These are phyloP conservation scores for Cheumatopsyche charites DNA, from an alignment of 1,140 invertebrate species.

Conservation along the genomic window DNA sequence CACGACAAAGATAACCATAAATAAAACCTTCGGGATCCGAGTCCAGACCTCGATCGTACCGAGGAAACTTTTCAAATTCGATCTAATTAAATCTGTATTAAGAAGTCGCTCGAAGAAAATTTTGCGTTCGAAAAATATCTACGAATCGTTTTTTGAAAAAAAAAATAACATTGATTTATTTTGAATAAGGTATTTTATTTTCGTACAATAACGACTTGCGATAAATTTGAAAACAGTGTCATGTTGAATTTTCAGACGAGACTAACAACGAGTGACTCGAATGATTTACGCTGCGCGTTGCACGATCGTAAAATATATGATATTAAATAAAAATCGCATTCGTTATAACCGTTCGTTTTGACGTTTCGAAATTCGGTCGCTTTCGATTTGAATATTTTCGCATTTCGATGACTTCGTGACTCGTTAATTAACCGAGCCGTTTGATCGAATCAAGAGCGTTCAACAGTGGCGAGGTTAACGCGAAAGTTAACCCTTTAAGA, in stretches of 20 bases:
- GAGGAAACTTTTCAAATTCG: too few relatives aligned
- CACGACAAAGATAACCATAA: constrained; percentile 40
- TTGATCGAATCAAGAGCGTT: not conserved
- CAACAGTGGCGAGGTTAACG: not conserved
- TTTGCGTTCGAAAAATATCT: too few relatives aligned
- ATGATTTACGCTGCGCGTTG: not conserved
- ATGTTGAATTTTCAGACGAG: constrained; percentile 12
- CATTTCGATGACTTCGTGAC: too few relatives aligned
- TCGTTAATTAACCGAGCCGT: not conserved
- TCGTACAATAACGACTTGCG: constrained; percentile 1
- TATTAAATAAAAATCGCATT: not conserved
- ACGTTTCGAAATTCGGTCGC: too few relatives aligned
- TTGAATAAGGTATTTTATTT: constrained; percentile 6
- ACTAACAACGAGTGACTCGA: constrained; percentile 2
- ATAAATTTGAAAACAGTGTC: constrained; percentile 19
- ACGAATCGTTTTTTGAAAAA: too few relatives aligned
- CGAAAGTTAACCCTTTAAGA: not conserved
- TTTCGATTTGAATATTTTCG: not conserved
- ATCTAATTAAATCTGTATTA: too few relatives aligned
- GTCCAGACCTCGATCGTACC: constrained; percentile 36
- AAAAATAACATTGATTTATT: too few relatives aligned
- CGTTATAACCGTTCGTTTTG: too few relatives aligned
- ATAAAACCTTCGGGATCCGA: constrained; percentile 33
- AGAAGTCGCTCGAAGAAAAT: too few relatives aligned
- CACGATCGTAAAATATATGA: not conserved